Conservation (phyloP, 2,888 invertebrate species). For the Parelbella ahira region DNA sequence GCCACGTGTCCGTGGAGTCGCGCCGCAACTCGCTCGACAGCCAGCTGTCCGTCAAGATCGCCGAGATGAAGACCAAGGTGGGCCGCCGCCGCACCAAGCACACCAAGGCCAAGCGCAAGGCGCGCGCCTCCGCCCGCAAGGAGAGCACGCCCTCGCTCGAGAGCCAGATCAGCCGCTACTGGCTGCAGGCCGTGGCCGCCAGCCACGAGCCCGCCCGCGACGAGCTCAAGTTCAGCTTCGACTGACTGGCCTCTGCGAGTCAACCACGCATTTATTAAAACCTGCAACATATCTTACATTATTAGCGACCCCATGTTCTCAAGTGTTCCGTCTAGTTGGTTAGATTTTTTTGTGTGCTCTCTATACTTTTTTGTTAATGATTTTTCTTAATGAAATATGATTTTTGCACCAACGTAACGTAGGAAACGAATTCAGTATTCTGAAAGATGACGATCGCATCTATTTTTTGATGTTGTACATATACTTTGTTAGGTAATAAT, state of each 20-base stretch:
- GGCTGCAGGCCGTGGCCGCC: slow-evolving; percentile 82
- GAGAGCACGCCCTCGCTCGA: slow-evolving; percentile 91
- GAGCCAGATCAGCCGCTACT: slow-evolving; percentile 86
- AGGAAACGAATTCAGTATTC: slow-evolving; percentile 12
- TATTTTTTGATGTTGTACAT: slow-evolving; percentile 19
- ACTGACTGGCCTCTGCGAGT: slow-evolving; percentile 44
- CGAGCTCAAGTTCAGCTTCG: slow-evolving; percentile 72
- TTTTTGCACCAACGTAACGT: neutral
- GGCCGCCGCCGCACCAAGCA: slow-evolving; percentile 75
- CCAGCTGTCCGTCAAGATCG: slow-evolving; percentile 91
- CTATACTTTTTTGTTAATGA: too few species aligned
- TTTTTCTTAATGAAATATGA: too few species aligned
- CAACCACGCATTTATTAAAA: too few species aligned
- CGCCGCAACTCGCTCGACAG: slow-evolving; percentile 93
- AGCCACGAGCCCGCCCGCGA: slow-evolving; percentile 79
- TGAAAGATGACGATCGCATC: slow-evolving; percentile 9
- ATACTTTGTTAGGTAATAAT: slow-evolving; percentile 6
- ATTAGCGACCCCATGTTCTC: too few species aligned
- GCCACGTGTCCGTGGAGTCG: slow-evolving; percentile 92
- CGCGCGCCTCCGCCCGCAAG: slow-evolving; percentile 64
- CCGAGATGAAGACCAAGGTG: slow-evolving; percentile 89
- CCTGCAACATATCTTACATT: too few species aligned
- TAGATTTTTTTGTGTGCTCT: too few species aligned
- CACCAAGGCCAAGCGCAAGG: slow-evolving; percentile 64
- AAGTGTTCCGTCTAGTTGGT: too few species aligned